Evolutionary conservation across 2,113 vertebrate species (phyloP), one percentile per base, ranked within the genome.

Genomic region (Blennius ocellaris): DNA sequence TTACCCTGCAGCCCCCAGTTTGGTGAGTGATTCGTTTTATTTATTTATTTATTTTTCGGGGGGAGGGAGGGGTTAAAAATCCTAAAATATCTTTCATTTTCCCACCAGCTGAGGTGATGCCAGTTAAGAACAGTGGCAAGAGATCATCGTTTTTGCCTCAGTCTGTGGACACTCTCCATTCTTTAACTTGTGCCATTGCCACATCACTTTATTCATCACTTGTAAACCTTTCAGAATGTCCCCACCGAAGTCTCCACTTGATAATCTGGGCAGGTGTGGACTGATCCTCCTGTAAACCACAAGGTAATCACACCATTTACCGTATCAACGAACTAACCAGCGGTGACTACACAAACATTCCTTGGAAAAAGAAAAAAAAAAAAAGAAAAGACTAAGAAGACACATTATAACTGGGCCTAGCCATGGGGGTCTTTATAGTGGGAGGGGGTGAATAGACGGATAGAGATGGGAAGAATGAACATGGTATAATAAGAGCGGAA

Each of bases 231-330:
- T 65, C 11, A 39, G 16, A 41, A 51, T 72, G 64, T 69, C 79
- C 59, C 69, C 69, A 76, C 64, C 60, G 36, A 61, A 51, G 76
- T 38, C 65, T 66, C 58, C 57, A 10, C 50, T 77, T 59, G 71
- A 67, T 75, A 87, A 89, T 75, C 84, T 8, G 44, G 11, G 70
- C 78, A 90, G 84, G 87, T 90, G 85, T 82, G 77, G 52, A 62
- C 73, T 89, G 74, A 90, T 89, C 84, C 80, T 69, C 86, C 8
- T 69, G 82, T 82, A 90, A 91, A 90, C 82, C 76, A 16, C 76
- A 50, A 65, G 70, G 79, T 89, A 87, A 90, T 89, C 77, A 85
- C 68, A 63, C 73, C 77, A 76, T 87, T 89, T 90, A 80, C 87
- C 8, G 11, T 89, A 89, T 88, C 51, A 69, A 84, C 82, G 64